A percentile compares a stretch with the other conserved stretches of the same genome.
These are phyloP conservation scores for Monoplex corrugatus DNA, from an alignment of 2,888 invertebrate genomes.

Conservation along the genomic window DNA sequence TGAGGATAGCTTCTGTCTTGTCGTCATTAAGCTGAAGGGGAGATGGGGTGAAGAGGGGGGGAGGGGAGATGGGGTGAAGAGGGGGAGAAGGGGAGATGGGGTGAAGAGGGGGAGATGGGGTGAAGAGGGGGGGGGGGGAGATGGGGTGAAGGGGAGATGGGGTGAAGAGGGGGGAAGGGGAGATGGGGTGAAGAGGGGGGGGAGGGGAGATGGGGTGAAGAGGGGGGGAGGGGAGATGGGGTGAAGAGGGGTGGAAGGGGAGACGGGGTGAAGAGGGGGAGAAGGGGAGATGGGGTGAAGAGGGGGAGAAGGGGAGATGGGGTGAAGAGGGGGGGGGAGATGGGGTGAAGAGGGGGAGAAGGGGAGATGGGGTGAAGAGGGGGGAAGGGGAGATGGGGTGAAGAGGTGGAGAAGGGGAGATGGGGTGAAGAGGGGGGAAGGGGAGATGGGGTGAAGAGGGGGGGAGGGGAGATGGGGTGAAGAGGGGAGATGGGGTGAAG, in stretches of 20 bases:
- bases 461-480: neutral
- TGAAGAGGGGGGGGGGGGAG: neutral
- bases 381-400: neutral
- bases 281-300: neutral
- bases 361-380: neutral
- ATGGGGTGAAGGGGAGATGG: too few species aligned
- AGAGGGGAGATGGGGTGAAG: neutral
- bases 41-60: too few species aligned
- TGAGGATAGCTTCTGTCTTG: too few species aligned
- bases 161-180: too few species aligned
- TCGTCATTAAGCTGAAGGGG: too few species aligned
- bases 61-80: too few species aligned
- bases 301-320: neutral
- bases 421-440: neutral
- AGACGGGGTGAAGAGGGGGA: too few species aligned
- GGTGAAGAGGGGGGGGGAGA: neutral
- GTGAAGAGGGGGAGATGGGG: neutral
- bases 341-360: neutral
- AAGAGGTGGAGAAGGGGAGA: neutral
- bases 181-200: neutral
- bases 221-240: neutral
- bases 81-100: neutral
- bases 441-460: neutral
- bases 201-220: neutral
- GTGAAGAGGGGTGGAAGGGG: too few species aligned